Conservation (phyloP, 1,140 invertebrate genomes). For the Drosophila lacertosa region DNA sequence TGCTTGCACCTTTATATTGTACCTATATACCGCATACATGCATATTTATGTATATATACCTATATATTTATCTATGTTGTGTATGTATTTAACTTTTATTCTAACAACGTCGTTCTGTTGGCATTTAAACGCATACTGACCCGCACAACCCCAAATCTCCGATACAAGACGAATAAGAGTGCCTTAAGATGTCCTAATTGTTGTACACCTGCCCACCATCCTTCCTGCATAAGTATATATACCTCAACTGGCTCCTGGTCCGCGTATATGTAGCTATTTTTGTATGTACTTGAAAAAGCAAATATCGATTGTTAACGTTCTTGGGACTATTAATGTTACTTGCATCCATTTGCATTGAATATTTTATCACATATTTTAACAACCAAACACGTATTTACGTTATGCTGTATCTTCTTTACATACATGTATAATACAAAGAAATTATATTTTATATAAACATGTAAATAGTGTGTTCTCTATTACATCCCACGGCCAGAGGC, state of each 20-base stretch:
- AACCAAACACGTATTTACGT: no score
- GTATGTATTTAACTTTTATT: no score
- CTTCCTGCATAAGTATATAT: slow-evolving; percentile 34
- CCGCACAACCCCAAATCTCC: slow-evolving; percentile 19
- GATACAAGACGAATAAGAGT: slow-evolving; percentile 49
- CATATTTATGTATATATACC: slow-evolving; percentile 5
- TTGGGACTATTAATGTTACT: slow-evolving; percentile 32
- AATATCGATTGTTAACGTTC: slow-evolving; percentile 30
- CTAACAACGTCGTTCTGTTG: slow-evolving; percentile 35
- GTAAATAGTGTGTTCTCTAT: not conserved
- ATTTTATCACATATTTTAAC: no score
- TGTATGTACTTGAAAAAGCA: slow-evolving; percentile 41
- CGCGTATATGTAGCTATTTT: slow-evolving; percentile 33
- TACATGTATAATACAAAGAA: no score
- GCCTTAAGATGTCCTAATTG: slow-evolving; percentile 62
- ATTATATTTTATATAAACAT: not conserved
- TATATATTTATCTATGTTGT: no score
- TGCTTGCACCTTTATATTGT: slow-evolving; percentile 25
- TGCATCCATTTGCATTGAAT: slow-evolving; percentile 33
- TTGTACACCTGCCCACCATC: slow-evolving; percentile 20
- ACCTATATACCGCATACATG: slow-evolving; percentile 19
- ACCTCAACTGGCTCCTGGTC: slow-evolving; percentile 34
- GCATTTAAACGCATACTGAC: slow-evolving; percentile 67
- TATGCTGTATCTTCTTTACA: no score
- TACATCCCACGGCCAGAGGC: no score